A percentile compares a stretch with the other conserved stretches of the same genome.
phyloP scores from a whole-genome alignment of 2,797 vertebrate genomes.

The Melanotaenia nigrans region DNA sequence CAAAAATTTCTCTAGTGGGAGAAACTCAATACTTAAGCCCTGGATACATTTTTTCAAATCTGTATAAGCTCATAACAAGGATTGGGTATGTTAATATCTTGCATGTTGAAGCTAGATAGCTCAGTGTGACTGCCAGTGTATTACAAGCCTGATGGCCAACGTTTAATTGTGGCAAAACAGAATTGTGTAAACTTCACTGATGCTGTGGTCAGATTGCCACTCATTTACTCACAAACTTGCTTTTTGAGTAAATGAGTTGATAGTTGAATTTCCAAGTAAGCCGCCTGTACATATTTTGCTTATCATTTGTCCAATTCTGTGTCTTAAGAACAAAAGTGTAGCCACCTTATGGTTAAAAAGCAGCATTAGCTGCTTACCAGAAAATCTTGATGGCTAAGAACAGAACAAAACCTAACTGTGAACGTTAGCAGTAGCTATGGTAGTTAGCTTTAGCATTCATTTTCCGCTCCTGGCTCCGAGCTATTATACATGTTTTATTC shows the following conservation, averaged over 20 bases:
- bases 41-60: constrained; percentile 17
- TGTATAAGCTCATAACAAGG: constrained; percentile 9
- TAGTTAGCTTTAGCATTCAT: background rate
- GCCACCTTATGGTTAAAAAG: background rate
- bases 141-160: background rate
- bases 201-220: too few species aligned
- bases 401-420: background rate
- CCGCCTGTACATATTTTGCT: background rate
- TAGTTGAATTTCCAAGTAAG: too few species aligned
- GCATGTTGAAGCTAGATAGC: background rate
- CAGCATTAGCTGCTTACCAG: background rate
- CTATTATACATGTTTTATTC: background rate
- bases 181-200: background rate
- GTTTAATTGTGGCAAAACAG: background rate
- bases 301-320: background rate
- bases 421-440: background rate
- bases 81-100: background rate
- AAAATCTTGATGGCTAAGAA: background rate
- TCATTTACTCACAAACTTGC: background rate
- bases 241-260: too few species aligned
- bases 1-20: background rate
- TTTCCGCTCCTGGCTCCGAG: too few species aligned
- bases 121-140: background rate
- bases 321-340: background rate
- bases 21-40: constrained; percentile 24